These are phyloP conservation scores for Herminia tarsipennalis DNA, from an alignment of 2,888 invertebrate genomes.

Conservation along the genomic window DNA sequence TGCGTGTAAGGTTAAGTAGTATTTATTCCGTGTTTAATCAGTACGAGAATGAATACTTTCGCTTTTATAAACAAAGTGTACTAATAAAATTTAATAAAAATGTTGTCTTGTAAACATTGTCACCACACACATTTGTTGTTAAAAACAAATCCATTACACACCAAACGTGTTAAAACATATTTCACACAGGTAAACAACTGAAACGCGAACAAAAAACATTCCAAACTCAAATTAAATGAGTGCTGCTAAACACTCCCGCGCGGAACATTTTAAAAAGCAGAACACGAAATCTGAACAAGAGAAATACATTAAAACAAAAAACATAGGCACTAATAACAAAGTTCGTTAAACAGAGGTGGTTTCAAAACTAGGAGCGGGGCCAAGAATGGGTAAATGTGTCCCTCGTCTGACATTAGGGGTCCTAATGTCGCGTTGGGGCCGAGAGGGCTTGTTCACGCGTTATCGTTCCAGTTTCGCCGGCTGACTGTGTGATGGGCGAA, in stretches of 20 bases:
- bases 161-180: neutral
- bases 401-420: conserved; percentile 43
- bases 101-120: too few species aligned
- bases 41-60: too few species aligned
- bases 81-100: too few species aligned
- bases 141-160: neutral
- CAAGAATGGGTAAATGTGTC: conserved; percentile 50
- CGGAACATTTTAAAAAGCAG: conserved; percentile 26
- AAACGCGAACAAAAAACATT: conserved; percentile 10
- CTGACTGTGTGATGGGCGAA: conserved; percentile 37
- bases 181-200: neutral
- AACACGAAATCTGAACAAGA: conserved; percentile 36
- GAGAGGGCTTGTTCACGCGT: conserved; percentile 42
- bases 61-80: too few species aligned
- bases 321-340: conserved; percentile 44
- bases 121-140: too few species aligned
- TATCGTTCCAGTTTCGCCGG: conserved; percentile 42
- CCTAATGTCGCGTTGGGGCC: conserved; percentile 44
- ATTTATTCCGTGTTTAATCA: too few species aligned
- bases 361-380: conserved; percentile 35
- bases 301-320: conserved; percentile 48
- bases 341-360: conserved; percentile 47
- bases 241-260: conserved; percentile 23
- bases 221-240: conserved; percentile 20
- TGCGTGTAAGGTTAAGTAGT: too few species aligned